Conservation (phyloP, 2,113 vertebrate genomes). For the Aldabrachelys gigantea region DNA sequence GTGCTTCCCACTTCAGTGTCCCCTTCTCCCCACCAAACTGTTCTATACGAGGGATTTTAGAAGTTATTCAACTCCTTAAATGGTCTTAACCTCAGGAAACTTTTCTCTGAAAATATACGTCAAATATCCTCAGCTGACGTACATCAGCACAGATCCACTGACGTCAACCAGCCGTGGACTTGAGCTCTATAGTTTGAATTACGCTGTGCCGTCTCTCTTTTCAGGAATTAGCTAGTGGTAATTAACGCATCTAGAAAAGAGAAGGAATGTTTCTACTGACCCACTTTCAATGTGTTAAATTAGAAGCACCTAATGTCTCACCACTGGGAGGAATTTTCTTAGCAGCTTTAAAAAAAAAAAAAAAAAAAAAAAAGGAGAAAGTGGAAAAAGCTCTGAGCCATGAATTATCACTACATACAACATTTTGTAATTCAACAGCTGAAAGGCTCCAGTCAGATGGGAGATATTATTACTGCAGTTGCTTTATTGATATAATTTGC, state of each 20-base stretch:
- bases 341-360: neutral
- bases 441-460: neutral
- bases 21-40: neutral
- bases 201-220: neutral
- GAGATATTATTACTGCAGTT: neutral
- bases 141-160: neutral
- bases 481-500: neutral
- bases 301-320: neutral
- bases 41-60: slow-evolving; percentile 16
- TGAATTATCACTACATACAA: neutral
- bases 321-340: neutral
- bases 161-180: neutral
- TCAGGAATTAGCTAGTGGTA: slow-evolving; percentile 18
- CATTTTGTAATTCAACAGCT: neutral
- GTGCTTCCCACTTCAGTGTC: neutral
- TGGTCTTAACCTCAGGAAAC: slow-evolving; percentile 23
- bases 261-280: neutral
- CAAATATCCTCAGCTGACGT: neutral
- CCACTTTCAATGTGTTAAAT: slow-evolving; percentile 13
- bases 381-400: neutral
- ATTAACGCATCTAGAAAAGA: neutral
- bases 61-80: slow-evolving; percentile 10
- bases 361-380: no score
- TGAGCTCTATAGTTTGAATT: neutral
- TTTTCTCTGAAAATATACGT: slow-evolving; percentile 19